Evolutionary conservation across 1,140 invertebrate genomes (phyloP).

Genomic region (Anagrus nilaparvatae): DNA sequence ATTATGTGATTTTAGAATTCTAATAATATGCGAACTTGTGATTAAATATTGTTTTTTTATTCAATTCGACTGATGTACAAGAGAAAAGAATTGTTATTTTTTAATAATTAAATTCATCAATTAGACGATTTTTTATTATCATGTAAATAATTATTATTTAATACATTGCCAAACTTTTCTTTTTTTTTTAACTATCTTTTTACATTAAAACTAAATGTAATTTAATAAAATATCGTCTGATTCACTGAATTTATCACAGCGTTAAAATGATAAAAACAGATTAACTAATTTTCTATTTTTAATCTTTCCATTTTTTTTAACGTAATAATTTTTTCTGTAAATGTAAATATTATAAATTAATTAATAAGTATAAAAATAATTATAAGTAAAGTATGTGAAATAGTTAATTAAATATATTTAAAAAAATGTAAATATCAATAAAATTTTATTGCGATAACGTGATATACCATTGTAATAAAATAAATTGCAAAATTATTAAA

Average conservation of each 20-base stretch:
- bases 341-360: slow-evolving; percentile 15
- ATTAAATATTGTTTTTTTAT: slow-evolving; percentile 26
- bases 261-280: too few species aligned
- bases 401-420: slow-evolving; percentile 34
- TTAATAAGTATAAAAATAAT: slow-evolving; percentile 28
- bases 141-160: background rate
- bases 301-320: too few species aligned
- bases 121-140: slow-evolving; percentile 11
- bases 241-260: too few species aligned
- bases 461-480: slow-evolving; percentile 13
- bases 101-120: slow-evolving; percentile 11
- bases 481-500: slow-evolving; percentile 15
- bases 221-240: slow-evolving; percentile 11
- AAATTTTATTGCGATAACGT: slow-evolving; percentile 17
- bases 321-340: too few species aligned
- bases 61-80: slow-evolving; percentile 35
- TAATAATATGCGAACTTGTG: slow-evolving; percentile 22
- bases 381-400: slow-evolving; percentile 27
- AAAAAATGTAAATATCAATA: too few species aligned
- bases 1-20: slow-evolving; percentile 24
- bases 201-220: slow-evolving; percentile 1
- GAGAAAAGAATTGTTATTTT: slow-evolving; percentile 16
- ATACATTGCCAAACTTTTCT: too few species aligned
- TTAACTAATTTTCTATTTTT: too few species aligned
- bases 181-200: slow-evolving; percentile 1